Conservation (phyloP, 1,140 invertebrate species). For the Drosophila ogumai region DNA sequence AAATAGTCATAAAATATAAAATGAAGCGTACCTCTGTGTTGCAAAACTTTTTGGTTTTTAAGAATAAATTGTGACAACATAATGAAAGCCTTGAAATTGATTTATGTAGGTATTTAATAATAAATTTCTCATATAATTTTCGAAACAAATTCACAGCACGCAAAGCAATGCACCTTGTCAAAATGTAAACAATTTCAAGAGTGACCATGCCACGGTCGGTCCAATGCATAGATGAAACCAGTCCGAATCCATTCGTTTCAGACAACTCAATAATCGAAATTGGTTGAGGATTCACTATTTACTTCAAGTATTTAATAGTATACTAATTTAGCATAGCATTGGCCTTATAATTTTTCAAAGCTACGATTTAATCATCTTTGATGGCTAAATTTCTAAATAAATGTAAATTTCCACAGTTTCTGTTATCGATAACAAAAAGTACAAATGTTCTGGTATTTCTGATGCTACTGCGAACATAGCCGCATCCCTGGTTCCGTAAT, state of each 20-base stretch:
- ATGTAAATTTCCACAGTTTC: not conserved
- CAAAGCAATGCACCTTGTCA: not conserved
- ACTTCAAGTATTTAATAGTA: too few relatives aligned
- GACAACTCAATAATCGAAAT: too few relatives aligned
- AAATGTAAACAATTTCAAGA: not conserved
- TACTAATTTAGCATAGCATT: too few relatives aligned
- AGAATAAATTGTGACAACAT: constrained; percentile 19
- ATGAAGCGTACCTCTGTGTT: constrained; percentile 12
- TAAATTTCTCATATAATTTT: too few relatives aligned
- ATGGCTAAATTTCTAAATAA: not conserved
- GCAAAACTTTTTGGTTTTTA: not conserved
- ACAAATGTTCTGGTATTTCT: not conserved
- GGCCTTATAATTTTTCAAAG: too few relatives aligned
- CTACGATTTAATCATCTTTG: too few relatives aligned
- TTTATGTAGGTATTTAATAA: not conserved
- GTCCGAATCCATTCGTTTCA: not conserved
- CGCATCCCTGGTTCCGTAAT: constrained; percentile 35
- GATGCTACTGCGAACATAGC: not conserved
- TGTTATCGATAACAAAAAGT: constrained; percentile 1
- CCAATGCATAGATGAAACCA: not conserved
- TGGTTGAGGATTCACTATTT: not conserved
- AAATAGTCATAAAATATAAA: constrained; percentile 31
- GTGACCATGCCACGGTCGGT: not conserved
- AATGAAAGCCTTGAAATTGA: not conserved
- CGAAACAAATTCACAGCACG: too few relatives aligned